Base-by-base conservation (phyloP, 2,888 invertebrate genomes). In the Dusona sp. region DNA sequence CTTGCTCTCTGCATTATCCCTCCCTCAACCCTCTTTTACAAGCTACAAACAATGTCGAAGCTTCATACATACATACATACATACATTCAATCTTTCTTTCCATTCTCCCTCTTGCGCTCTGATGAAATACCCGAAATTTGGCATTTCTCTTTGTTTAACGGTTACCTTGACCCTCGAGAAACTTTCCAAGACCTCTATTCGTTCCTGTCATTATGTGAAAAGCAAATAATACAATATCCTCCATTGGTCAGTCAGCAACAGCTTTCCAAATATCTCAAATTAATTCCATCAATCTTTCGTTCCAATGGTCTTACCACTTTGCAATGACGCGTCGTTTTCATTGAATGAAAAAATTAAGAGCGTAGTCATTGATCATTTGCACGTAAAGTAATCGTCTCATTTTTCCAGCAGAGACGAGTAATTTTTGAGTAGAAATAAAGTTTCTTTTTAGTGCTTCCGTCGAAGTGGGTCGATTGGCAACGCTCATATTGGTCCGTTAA, bases 1-100 rank as follows among this genome's bases (percentile, higher is more conserved):
- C 64, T 74, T 42, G 25, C 61, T 45, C 75, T 64, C 54, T 38
- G 54, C 68, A 45, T 65, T 67, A 61, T 51, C 45, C 48, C 74
- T 54, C 51, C 29, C 54, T n/a, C 38, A 48, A 61, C 61, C 29
- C 61, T 61, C 54, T 29, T 36, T 61, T 48, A 72, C 73, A 64
- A 74, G 77, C 79, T 86, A 85, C 85, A 84, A 85, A 87, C 84
- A 75, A 83, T 87, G 85, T 87, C 79, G 51, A 70, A 57, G 77
- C 68, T 82, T 83, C 74, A 16, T 61, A 61, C 80, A 54, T 54
- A 85, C 81, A 57, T 9, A 70, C 25, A 48, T 72, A 85, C 81
- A 57, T 9, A 70, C 25, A 48, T 72, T 57, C 61, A 68, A 6
- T 68, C 61, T 79, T 67, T n/a, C 57, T 48, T 38, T 38, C 11